A percentile compares a stretch with the other conserved stretches of the same genome.
Conservation (phyloP, 2,888 invertebrate genomes). For the Prosopocoilus inquinatus region DNA sequence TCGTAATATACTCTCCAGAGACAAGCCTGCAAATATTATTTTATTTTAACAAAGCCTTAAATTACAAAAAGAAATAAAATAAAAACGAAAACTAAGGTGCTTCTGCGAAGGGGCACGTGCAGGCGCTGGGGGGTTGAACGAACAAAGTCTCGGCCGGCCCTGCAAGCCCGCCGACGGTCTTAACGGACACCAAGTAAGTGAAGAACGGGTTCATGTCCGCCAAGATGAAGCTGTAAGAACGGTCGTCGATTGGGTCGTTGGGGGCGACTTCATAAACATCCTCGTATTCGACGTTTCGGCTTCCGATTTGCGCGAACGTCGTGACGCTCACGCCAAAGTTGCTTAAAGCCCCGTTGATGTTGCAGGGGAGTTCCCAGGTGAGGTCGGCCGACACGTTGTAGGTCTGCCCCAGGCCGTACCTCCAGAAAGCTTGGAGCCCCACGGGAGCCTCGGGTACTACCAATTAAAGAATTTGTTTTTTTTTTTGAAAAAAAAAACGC, state of each 20-base stretch:
- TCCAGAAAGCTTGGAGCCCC: not conserved
- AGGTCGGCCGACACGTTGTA: conserved; percentile 10
- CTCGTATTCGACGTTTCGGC: conserved; percentile 3
- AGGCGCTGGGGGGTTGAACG: conserved; percentile 8
- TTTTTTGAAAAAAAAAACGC: no score
- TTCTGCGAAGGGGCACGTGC: not conserved
- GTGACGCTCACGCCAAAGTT: conserved; percentile 10
- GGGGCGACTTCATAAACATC: not conserved
- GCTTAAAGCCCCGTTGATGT: conserved; percentile 6
- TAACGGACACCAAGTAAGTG: conserved; percentile 8
- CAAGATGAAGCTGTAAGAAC: not conserved
- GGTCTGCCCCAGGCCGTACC: not conserved
- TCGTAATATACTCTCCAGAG: no score
- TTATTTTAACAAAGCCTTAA: no score
- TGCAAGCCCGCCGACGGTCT: conserved; percentile 7
- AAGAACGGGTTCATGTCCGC: conserved; percentile 16
- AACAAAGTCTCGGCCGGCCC: not conserved
- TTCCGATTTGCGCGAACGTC: conserved; percentile 3
- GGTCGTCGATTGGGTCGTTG: conserved; percentile 1
- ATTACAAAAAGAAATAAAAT: no score
- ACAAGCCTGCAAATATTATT: no score
- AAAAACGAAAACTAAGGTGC: no score
- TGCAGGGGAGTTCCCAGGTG: conserved; percentile 7
- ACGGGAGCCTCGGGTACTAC: conserved; percentile 10
- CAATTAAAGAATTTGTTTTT: not conserved